Conservation (phyloP, 2,888 invertebrate species). For the Athrips mouffetella region DNA sequence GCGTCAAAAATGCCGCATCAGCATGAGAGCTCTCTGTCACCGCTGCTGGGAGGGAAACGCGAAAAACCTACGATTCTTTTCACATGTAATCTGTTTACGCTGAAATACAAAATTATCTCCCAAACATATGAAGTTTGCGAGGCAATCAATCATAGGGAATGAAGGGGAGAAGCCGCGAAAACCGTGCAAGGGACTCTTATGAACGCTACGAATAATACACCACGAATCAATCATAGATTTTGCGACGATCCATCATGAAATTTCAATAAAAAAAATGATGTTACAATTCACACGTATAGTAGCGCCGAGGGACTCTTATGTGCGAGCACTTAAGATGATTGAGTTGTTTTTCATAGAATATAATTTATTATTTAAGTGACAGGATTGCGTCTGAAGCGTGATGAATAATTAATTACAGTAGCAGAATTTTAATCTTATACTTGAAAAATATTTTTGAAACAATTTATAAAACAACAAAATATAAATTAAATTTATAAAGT, state of each 20-base stretch:
- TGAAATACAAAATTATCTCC: constrained; percentile 77
- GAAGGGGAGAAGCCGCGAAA: constrained; percentile 67
- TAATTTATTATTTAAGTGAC: no score
- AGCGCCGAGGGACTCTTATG: constrained; percentile 28
- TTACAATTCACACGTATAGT: constrained; percentile 34
- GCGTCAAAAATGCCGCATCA: constrained; percentile 54
- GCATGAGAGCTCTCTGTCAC: constrained; percentile 45
- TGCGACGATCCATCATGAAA: constrained; percentile 73
- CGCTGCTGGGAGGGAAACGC: constrained; percentile 42
- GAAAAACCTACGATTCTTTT: constrained; percentile 65
- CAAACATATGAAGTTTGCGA: constrained; percentile 75
- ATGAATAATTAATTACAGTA: no score
- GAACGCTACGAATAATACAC: constrained; percentile 72
- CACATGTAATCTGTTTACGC: constrained; percentile 73
- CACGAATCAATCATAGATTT: constrained; percentile 78
- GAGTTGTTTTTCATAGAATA: constrained; percentile 19
- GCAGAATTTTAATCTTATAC: no score
- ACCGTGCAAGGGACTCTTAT: constrained; percentile 66
- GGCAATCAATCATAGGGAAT: constrained; percentile 70
- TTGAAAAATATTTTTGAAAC: no score
- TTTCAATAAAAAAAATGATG: constrained; percentile 62
- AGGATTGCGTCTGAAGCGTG: no score
- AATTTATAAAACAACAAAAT: no score
- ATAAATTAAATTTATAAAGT: no score
- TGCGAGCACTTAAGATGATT: constrained; percentile 34